Evolutionary conservation across 2,113 vertebrate genomes (phyloP).

Genomic region (Centropus bengalensis): DNA sequence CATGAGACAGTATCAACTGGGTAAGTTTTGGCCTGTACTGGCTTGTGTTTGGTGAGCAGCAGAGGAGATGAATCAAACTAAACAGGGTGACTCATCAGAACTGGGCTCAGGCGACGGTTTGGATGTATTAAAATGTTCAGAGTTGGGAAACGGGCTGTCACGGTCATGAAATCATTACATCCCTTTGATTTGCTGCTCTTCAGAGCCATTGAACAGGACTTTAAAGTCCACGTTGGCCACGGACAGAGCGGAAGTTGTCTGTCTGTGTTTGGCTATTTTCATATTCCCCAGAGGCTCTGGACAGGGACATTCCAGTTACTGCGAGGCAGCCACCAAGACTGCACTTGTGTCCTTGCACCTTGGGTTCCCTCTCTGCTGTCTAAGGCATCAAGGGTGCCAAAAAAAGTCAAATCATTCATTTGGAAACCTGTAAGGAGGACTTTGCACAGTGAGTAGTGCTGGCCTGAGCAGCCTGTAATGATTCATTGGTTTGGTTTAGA

Average conservation of each 20-base stretch:
- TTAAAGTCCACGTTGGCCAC: neutral
- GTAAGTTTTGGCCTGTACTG: slow-evolving; percentile 16
- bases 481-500: neutral
- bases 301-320: neutral
- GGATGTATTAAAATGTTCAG: neutral
- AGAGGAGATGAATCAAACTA: neutral
- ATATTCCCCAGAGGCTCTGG: neutral
- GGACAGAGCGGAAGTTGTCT: neutral
- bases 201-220: neutral
- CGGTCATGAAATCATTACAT: fast-evolving
- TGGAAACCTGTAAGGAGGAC: neutral
- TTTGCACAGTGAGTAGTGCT: neutral
- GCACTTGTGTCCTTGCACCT: neutral
- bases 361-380: neutral
- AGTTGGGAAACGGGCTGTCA: neutral
- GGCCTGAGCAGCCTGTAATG: neutral
- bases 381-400: neutral
- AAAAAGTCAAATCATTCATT: neutral
- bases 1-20: neutral
- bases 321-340: neutral
- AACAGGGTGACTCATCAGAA: slow-evolving; percentile 13
- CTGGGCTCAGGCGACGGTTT: neutral
- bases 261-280: neutral
- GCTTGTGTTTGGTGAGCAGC: neutral
- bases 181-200: neutral